These are phyloP conservation scores for Hypothenemus hampei DNA, from an alignment of 1,140 invertebrate species.

Conservation along the genomic window DNA sequence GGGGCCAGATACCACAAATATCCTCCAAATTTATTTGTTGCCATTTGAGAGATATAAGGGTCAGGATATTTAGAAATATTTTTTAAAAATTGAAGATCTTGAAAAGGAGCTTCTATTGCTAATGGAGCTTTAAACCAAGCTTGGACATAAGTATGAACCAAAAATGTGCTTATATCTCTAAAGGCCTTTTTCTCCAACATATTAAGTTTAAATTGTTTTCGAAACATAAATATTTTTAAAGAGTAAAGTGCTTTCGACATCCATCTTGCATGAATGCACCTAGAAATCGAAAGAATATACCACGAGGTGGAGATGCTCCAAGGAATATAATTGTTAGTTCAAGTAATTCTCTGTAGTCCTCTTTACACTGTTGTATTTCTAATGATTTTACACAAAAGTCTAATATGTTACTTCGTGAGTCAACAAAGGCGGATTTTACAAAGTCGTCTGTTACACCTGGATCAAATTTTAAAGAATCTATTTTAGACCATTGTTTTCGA, in stretches of 20 bases:
- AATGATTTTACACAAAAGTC: too few species aligned
- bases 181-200: constrained; percentile 22
- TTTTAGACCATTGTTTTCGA: too few species aligned
- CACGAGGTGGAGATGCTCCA: constrained; percentile 5
- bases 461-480: too few species aligned
- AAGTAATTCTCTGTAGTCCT: too few species aligned
- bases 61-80: constrained; percentile 12
- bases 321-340: too few species aligned
- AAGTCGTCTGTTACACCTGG: too few species aligned
- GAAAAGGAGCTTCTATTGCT: neutral
- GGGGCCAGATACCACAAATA: neutral
- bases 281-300: constrained; percentile 37
- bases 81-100: neutral
- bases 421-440: too few species aligned
- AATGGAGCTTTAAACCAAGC: neutral
- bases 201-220: constrained; percentile 31
- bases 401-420: too few species aligned
- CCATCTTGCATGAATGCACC: constrained; percentile 43
- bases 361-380: too few species aligned
- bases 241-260: constrained; percentile 43
- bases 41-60: constrained; percentile 15
- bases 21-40: constrained; percentile 1
- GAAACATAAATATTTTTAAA: constrained; percentile 30
- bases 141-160: neutral
- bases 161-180: constrained; percentile 13